A percentile compares a stretch with the other conserved stretches of the same genome.
These are phyloP conservation scores for Channallabes apus DNA, from an alignment of 2,797 vertebrate genomes.

Conservation along the genomic window DNA sequence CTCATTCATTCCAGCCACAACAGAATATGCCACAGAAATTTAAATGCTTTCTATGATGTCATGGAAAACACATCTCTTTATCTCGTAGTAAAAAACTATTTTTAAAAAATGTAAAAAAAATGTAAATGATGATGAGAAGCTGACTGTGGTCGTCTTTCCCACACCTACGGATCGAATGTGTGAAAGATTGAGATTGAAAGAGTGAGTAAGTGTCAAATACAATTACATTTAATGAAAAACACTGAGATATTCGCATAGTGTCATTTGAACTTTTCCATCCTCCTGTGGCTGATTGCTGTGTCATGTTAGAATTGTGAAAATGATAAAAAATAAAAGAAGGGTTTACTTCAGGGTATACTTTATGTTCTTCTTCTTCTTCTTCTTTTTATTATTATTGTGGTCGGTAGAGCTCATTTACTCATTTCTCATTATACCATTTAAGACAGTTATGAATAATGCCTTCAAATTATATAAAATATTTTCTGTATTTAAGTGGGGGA, in stretches of 20 bases:
- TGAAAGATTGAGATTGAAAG: background rate
- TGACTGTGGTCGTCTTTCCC: background rate
- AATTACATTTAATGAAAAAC: background rate
- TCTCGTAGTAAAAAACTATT: too few species aligned
- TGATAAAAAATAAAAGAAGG: background rate
- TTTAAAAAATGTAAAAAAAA: background rate
- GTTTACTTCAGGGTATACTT: background rate
- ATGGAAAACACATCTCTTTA: background rate
- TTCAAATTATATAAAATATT: too few species aligned
- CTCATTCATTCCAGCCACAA: background rate
- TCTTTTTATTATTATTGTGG: too few species aligned
- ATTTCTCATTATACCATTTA: too few species aligned
- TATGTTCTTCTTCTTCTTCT: too few species aligned
- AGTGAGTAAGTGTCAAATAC: background rate
- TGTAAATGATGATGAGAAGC: background rate
- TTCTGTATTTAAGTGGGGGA: too few species aligned
- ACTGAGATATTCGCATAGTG: background rate
- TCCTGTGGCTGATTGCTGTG: background rate
- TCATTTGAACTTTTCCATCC: background rate
- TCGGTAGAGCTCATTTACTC: too few species aligned
- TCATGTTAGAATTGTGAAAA: background rate
- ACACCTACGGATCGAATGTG: background rate
- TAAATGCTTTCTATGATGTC: background rate
- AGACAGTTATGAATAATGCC: too few species aligned
- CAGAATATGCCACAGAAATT: background rate